Base-by-base conservation (phyloP, 2,113 vertebrate species). In the Lampris incognitus region DNA sequence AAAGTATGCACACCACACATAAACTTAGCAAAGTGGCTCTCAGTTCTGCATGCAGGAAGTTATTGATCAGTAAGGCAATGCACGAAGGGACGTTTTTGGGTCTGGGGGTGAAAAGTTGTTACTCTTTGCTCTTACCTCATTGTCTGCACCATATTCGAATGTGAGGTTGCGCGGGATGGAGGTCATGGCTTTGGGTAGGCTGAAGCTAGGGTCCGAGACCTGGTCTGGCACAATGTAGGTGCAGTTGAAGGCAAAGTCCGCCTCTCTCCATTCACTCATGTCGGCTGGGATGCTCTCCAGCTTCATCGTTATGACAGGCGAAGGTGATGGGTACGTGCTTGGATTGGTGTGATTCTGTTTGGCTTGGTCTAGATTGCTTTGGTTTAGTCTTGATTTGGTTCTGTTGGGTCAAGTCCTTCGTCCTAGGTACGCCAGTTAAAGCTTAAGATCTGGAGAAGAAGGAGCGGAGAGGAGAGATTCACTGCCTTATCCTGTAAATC, bases 211-310 rank as follows among this genome's bases (percentile, higher is more conserved):
- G 55, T 94, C 92, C 0, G 88, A 86, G 13, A 83, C 79, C 78
- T 94, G 94, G 84, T 94, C 92, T 0, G 87, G 92, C 8, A 95
- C 93, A 3, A 94, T 93, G 89, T 94, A 93, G 61, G 94, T 94
- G 87, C 92, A 94, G 85, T 89, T 94, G 40, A 89, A 80, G 44
- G 92, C 91, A 3, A 94, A 94, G 72, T 95, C 92, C 52, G 84
- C 55, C 79, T 94, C 94, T 65, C 82, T 78, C 94, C 94, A 94
- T 1, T 81, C 36, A 1, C 81, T 90, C 85, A 92, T 89, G 84
- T 93, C 91, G 54, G 69, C 86, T 1, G 74, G 38, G 10, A 69
- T 57, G 52, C 72, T 83, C 38, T 94, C 90, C 65, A 89, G 80
- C 83, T 93, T 94, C 93, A 95, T 93, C 24, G 75, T 51, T 4